phyloP scores from a whole-genome alignment of 1,140 invertebrate species.

The Brachionus sp. region DNA sequence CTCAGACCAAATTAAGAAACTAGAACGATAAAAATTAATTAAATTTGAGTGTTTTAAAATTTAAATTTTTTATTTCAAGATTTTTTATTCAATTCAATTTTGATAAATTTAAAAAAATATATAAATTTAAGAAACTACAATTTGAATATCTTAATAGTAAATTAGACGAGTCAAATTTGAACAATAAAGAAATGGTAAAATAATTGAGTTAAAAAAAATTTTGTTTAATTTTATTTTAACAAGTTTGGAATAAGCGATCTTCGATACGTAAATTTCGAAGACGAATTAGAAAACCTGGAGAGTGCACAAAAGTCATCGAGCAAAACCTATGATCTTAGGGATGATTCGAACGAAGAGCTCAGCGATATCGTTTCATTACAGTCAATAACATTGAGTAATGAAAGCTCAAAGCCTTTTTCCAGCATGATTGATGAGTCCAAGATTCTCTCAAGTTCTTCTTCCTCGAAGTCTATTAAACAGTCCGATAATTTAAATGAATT shows the following conservation, averaged over 20 bases:
- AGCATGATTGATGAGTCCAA: neutral
- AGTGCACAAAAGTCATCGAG: conserved; percentile 19
- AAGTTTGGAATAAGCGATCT: neutral
- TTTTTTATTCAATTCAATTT: neutral
- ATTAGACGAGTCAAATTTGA: neutral
- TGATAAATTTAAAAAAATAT: neutral
- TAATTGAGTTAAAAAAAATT: neutral
- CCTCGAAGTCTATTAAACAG: neutral
- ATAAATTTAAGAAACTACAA: neutral
- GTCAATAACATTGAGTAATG: conserved; percentile 36
- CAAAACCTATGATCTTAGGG: neutral
- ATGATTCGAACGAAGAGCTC: conserved; percentile 17
- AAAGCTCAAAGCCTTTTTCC: neutral
- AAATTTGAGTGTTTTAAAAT: neutral
- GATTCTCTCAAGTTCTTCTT: neutral
- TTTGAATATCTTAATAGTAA: conserved; percentile 3
- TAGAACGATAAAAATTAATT: neutral
- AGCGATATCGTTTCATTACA: conserved; percentile 30
- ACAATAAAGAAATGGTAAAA: neutral
- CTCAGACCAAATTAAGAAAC: neutral
- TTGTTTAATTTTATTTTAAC: neutral
- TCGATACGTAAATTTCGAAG: neutral
- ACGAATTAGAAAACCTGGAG: neutral
- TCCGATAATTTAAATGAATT: neutral
- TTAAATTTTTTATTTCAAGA: neutral